Conservation (phyloP, 2,797 vertebrate species). For the Vultur gryphus region DNA sequence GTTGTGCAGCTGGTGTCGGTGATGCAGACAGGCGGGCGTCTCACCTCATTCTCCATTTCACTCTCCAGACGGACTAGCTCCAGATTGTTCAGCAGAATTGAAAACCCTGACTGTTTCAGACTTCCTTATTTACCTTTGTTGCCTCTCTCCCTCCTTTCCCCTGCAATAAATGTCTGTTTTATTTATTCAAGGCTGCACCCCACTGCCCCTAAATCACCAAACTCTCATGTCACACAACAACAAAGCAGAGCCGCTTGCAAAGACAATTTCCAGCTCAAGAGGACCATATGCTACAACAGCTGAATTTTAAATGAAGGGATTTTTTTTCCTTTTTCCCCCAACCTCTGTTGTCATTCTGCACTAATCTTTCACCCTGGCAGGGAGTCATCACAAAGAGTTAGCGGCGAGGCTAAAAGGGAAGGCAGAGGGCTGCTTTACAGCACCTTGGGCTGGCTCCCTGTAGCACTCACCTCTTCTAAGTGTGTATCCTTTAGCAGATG, state of each 20-base stretch:
- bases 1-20: accelerated
- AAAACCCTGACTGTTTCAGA: background rate
- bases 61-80: background rate
- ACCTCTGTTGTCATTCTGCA: background rate
- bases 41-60: accelerated
- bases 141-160: background rate
- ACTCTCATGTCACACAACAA: background rate
- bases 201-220: conserved; percentile 2
- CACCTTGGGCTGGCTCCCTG: background rate
- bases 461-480: background rate
- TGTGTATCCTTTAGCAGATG: background rate
- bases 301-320: conserved; percentile 50
- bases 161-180: background rate
- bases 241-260: conserved; percentile 9
- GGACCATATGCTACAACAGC: conserved; percentile 49
- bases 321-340: background rate
- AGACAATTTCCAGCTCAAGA: conserved; percentile 61
- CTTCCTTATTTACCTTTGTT: background rate
- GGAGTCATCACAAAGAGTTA: conserved; percentile 41
- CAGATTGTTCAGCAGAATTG: background rate
- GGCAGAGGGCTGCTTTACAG: background rate
- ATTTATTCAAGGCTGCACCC: conserved; percentile 16
- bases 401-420: background rate
- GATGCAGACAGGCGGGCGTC: accelerated
- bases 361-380: conserved; percentile 41